Base-by-base conservation (phyloP, 1,140 invertebrate genomes). In the Delia radicum region DNA sequence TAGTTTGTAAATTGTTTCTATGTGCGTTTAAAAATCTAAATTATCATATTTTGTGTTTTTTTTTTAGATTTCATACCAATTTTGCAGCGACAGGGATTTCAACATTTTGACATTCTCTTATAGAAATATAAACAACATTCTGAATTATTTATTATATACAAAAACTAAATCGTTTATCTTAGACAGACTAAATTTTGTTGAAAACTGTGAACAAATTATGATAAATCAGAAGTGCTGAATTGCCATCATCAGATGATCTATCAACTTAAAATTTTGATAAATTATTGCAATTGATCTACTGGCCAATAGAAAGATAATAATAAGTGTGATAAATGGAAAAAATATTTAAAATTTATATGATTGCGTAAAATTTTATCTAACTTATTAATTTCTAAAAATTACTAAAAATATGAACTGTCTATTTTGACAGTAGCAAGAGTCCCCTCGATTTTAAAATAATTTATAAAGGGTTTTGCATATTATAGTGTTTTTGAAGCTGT, bases 21-120 rank as follows among this genome's bases (percentile, higher is more conserved):
- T 55, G 48, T 55, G 48, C 48, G 48, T 55, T 55, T 55, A 55
- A 55, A 55, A 55, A 55, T 55, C 48, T 55, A 55, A 55, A 55
- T 55, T 55, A 55, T 55, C 48, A 55, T 55, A 55, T 55, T 55
- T 55, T 55, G 18, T 55, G n/a, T 55, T 21, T 0, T 21, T 21
- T 55, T 55, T 55, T 18, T 21, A 21, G 12, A 21, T 24, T 21
- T 55, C 0, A 4, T 21, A 6, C 18, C 15, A 55, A 55, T 18
- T 15, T 55, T 55, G 21, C 48, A 48, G 15, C 48, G 48, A 55
- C 48, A 55, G 18, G 8, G 18, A 55, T 55, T 55, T 55, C 48
- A 24, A 21, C 48, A 55, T 55, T n/a, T 55, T n/a, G 48, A 55
- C 48, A 55, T 55, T 55, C 48, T 55, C 48, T 21, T 21, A 18